Evolutionary conservation across 2,888 invertebrate genomes (phyloP), one percentile per base, ranked within the genome.

Genomic region (Idaea dimidiata): DNA sequence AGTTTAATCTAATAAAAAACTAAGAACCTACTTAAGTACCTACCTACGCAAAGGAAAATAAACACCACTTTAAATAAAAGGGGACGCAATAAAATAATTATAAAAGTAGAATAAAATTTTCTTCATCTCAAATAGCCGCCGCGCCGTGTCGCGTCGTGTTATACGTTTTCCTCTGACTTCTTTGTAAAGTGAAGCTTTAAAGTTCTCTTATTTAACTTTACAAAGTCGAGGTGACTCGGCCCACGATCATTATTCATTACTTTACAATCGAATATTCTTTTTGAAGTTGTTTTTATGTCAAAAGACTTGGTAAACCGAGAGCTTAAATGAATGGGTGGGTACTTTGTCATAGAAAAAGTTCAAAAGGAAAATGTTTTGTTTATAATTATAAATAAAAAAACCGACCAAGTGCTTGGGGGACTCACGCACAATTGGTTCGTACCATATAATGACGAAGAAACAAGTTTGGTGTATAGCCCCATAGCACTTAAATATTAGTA

Each of bases 251-350:
- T 43, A 43, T 43, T 43, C 43, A 43, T 43, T 43, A 43, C 43
- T 43, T 43, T 43, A 43, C 43, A 43, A 43, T 43, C 43, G 43
- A 43, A 43, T 43, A 43, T 43, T 43, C 43, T 43, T 43, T 43
- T 43, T 43, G 43, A 5, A 43, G 43, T 43, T 43, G 43, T 43
- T 43, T 43, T 43, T 43, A 24, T 24, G 24, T 24, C 24, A 24
- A 24, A 24, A 24, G 24, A 5, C 24, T 24, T 5, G 5, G 24
- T 24, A 24, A 24, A 24, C 24, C 3, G 24, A 24, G 24, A 24
- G 24, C 24, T 5, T 24, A 24, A 5, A 5, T 24, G 5, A 5
- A 5, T 24, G 5, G 24, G 24, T 24, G 5, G 24, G 24, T 24
- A 24, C 24, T 24, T 24, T 24, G 24, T n/a, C 3, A 24, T 24